Evolutionary conservation across 2,113 vertebrate species (phyloP).

Genomic region (Bubo blakistoni): DNA sequence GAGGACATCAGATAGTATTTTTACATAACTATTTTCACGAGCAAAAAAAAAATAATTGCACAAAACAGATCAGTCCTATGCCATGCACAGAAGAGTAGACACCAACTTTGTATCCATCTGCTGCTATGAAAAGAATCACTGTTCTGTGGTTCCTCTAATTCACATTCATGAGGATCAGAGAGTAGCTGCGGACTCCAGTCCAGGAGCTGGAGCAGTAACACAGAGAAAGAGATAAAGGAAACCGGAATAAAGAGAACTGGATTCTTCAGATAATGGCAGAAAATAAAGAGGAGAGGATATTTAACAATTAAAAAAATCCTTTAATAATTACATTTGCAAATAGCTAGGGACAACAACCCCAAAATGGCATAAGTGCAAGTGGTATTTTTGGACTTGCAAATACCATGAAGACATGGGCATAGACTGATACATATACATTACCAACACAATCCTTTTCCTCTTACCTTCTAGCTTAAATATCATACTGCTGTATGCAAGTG

Average conservation of each 20-base stretch:
- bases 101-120: neutral
- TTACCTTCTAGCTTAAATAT: neutral
- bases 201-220: neutral
- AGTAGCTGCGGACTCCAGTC: neutral
- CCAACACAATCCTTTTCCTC: neutral
- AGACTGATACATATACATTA: neutral
- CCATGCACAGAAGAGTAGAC: neutral
- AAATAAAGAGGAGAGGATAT: neutral
- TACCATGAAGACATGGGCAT: neutral
- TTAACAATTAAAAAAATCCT: neutral
- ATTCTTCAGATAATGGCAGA: neutral
- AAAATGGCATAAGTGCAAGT: neutral
- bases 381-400: neutral
- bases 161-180: neutral
- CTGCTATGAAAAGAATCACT: neutral
- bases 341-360: neutral
- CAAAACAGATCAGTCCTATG: neutral
- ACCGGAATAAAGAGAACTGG: neutral
- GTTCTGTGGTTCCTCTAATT: neutral
- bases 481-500: neutral
- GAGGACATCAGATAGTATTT: neutral
- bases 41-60: neutral
- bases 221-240: neutral
- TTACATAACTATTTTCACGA: neutral
- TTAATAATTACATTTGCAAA: neutral